phyloP scores from a whole-genome alignment of 2,888 invertebrate species.

The Polietes domitor region DNA sequence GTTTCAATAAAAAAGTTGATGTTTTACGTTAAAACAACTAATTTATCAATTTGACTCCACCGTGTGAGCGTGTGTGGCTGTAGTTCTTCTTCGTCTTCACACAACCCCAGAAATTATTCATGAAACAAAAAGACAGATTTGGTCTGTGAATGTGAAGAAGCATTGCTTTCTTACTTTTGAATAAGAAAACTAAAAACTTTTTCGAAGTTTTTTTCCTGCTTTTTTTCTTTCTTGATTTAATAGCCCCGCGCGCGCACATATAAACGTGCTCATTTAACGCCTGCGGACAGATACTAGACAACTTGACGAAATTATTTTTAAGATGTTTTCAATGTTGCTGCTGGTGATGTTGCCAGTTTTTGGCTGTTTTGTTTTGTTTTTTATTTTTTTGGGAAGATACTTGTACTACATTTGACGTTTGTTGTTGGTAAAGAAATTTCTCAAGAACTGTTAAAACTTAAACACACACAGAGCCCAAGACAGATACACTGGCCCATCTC shows the following conservation, averaged over 20 bases:
- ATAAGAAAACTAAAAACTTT: background rate
- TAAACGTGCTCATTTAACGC: conserved; percentile 36
- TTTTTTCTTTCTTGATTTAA: background rate
- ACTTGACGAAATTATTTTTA: conserved; percentile 45
- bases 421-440: conserved; percentile 30
- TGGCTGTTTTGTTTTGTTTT: background rate
- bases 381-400: background rate
- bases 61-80: conserved; percentile 14
- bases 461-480: too few species aligned
- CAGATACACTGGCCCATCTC: background rate
- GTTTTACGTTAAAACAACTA: conserved; percentile 49
- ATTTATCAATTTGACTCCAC: conserved; percentile 63
- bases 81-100: background rate
- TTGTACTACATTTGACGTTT: conserved; percentile 6
- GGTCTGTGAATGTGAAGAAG: background rate
- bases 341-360: background rate
- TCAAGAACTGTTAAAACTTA: conserved; percentile 37
- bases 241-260: background rate
- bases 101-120: background rate
- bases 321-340: conserved; percentile 15
- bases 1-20: conserved; percentile 4
- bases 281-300: conserved; percentile 19
- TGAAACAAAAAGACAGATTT: background rate
- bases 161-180: background rate
- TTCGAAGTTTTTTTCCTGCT: background rate